Conservation (phyloP, 2,113 vertebrate genomes). For the Spea multiplicata region DNA sequence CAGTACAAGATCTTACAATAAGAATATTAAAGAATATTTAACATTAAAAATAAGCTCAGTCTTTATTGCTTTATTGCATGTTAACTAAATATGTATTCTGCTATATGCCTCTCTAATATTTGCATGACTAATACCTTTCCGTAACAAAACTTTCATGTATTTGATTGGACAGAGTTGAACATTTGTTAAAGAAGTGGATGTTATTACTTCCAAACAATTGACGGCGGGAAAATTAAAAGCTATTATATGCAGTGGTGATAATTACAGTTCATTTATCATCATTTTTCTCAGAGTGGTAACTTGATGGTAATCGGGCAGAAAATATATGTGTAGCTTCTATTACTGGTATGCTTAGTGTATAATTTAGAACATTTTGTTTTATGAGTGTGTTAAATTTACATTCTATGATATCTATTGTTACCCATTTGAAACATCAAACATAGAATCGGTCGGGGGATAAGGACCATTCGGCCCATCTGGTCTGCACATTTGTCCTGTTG, state of each 20-base stretch:
- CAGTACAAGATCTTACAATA: too few species aligned
- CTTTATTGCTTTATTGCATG: too few species aligned
- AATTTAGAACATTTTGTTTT: neutral
- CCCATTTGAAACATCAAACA: too few species aligned
- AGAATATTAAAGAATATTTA: too few species aligned
- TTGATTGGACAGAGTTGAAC: neutral
- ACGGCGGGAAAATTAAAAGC: constrained; percentile 2
- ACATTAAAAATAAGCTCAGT: too few species aligned
- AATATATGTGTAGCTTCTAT: neutral
- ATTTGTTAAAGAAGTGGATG: constrained; percentile 3
- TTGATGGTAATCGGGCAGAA: constrained; percentile 19
- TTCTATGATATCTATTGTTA: neutral
- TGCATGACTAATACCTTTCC: too few species aligned
- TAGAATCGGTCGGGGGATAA: too few species aligned
- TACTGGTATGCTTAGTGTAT: too few species aligned
- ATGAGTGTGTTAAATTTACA: neutral
- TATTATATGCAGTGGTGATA: constrained; percentile 16
- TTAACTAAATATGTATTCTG: too few species aligned
- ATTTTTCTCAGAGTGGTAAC: constrained; percentile 6
- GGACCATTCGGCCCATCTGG: too few species aligned
- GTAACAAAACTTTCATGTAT: neutral
- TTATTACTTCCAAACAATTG: constrained; percentile 21
- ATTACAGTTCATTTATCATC: constrained; percentile 12
- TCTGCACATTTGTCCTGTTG: too few species aligned
- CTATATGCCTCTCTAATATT: too few species aligned